Percentiles rank a stretch among this genome's conserved stretches.
These are phyloP conservation scores for Ommatoiulus sabulosus DNA, from an alignment of 2,888 invertebrate genomes.

Conservation along the genomic window DNA sequence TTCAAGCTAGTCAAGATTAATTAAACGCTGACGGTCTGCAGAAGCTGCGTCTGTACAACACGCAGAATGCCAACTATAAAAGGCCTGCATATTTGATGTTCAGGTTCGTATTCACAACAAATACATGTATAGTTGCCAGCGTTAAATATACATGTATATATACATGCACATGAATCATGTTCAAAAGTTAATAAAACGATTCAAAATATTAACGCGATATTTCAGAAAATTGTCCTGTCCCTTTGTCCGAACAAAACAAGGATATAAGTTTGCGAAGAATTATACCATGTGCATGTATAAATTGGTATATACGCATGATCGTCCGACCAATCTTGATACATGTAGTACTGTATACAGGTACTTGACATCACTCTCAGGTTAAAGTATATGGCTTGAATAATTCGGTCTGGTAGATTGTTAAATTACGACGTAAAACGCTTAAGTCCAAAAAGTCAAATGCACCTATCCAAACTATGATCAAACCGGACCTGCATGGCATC, in stretches of 20 bases:
- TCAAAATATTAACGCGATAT: not conserved
- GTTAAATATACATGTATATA: too few relatives aligned
- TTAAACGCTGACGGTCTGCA: constrained; percentile 55
- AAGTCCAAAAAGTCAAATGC: not conserved
- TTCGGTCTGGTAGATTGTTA: too few relatives aligned
- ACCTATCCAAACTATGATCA: not conserved
- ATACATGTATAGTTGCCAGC: not conserved
- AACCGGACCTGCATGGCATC: not conserved
- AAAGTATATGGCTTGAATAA: too few relatives aligned
- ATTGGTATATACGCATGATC: too few relatives aligned
- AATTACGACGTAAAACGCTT: too few relatives aligned
- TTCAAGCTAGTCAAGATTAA: constrained; percentile 57
- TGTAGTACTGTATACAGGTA: too few relatives aligned
- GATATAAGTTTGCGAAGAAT: not conserved
- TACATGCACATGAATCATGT: not conserved
- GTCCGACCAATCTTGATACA: too few relatives aligned
- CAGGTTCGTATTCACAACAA: not conserved
- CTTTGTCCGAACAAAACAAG: not conserved
- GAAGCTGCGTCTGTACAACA: constrained; percentile 31
- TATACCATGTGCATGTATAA: too few relatives aligned
- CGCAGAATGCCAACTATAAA: not conserved
- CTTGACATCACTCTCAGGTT: too few relatives aligned
- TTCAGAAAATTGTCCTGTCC: not conserved
- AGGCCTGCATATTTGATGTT: not conserved
- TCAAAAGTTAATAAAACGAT: not conserved